Percentiles rank a stretch among this genome's conserved stretches.
These are phyloP conservation scores for Listronotus bonariensis DNA, from an alignment of 1,140 invertebrate species.

Conservation along the genomic window DNA sequence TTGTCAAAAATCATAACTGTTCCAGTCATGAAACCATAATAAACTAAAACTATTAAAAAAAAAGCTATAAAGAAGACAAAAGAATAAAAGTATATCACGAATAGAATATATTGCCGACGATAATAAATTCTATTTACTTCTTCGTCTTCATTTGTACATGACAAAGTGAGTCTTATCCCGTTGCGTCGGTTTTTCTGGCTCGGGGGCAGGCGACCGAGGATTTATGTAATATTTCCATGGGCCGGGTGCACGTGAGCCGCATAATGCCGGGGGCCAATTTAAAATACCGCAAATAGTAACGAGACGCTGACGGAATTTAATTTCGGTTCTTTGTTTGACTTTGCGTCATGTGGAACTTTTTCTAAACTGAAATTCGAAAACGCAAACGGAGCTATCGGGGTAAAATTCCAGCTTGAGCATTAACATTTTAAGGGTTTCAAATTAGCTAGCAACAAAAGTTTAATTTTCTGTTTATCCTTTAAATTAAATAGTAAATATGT, in stretches of 20 bases:
- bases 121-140: conserved; percentile 27
- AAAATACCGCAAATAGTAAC: conserved; percentile 38
- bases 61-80: not conserved
- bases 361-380: too few relatives aligned
- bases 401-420: too few relatives aligned
- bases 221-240: conserved; percentile 36
- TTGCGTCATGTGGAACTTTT: too few relatives aligned
- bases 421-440: too few relatives aligned
- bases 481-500: too few relatives aligned
- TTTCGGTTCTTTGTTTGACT: conserved; percentile 30
- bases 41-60: too few relatives aligned
- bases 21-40: too few relatives aligned
- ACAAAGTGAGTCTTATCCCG: conserved; percentile 33
- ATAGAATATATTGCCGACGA: not conserved
- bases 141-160: conserved; percentile 37
- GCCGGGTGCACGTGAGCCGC: conserved; percentile 24
- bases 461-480: too few relatives aligned
- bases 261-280: conserved; percentile 30
- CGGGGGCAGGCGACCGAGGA: conserved; percentile 17
- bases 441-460: too few relatives aligned
- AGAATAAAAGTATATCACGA: not conserved
- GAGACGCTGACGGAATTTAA: conserved; percentile 36
- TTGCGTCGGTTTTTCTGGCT: conserved; percentile 19
- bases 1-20: too few relatives aligned
- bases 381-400: too few relatives aligned